Evolutionary conservation across 2,888 invertebrate genomes (phyloP).

Genomic region (Himalopsyche japonica): DNA sequence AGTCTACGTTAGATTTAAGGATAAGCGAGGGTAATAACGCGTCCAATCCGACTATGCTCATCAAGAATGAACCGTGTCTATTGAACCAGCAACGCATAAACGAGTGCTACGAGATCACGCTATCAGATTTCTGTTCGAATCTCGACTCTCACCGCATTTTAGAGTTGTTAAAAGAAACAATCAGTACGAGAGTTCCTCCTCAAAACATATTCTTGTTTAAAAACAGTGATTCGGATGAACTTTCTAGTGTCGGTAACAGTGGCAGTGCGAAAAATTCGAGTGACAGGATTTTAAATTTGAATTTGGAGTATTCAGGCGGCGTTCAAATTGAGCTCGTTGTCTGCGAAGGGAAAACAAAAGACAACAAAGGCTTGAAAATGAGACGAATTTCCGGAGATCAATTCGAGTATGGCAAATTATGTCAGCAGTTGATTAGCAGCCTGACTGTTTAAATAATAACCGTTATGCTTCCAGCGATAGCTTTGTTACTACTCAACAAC

Average conservation of each 20-base stretch:
- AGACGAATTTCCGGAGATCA: constrained; percentile 87
- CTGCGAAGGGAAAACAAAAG: constrained; percentile 71
- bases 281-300: constrained; percentile 59
- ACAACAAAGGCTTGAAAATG: constrained; percentile 82
- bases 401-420: constrained; percentile 82
- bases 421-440: constrained; percentile 85
- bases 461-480: too few relatives aligned
- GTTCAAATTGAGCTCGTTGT: constrained; percentile 85
- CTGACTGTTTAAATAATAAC: constrained; percentile 67
- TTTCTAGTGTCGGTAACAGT: constrained; percentile 8
- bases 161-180: constrained; percentile 76
- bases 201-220: constrained; percentile 50
- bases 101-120: constrained; percentile 70
- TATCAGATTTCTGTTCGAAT: constrained; percentile 80
- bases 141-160: constrained; percentile 79
- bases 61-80: constrained; percentile 15
- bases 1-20: constrained; percentile 54
- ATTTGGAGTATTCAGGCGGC: constrained; percentile 78
- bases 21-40: constrained; percentile 26
- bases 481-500: background rate
- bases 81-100: constrained; percentile 42
- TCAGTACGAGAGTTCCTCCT: constrained; percentile 78
- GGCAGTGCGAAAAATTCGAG: constrained; percentile 36
- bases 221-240: constrained; percentile 41
- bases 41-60: background rate